Evolutionary conservation across 2,113 vertebrate species (phyloP).

Genomic region (Sebastes schlegelii): DNA sequence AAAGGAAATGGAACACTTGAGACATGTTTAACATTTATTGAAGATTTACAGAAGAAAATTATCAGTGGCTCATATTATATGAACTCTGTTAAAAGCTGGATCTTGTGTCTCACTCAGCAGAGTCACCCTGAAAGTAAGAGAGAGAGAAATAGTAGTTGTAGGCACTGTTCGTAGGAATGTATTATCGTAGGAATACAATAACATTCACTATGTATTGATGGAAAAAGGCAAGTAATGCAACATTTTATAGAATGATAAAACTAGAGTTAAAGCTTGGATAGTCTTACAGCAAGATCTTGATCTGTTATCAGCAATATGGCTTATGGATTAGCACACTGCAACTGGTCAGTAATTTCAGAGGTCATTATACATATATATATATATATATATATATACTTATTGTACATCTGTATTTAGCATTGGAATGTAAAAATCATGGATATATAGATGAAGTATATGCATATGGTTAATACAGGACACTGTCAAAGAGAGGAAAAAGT

Average conservation of each 20-base stretch:
- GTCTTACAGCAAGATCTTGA: no score
- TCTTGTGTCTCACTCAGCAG: conserved; percentile 60
- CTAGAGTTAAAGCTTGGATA: no score
- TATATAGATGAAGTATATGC: not conserved
- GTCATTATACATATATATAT: not conserved
- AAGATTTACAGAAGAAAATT: conserved; percentile 32
- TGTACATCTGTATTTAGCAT: not conserved
- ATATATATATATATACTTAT: not conserved
- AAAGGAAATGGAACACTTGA: conserved; percentile 6
- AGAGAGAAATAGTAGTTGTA: not conserved
- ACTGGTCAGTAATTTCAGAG: not conserved
- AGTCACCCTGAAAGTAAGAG: conserved; percentile 68
- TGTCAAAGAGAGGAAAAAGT: not conserved
- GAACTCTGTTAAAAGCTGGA: conserved; percentile 20
- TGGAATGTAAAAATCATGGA: not conserved
- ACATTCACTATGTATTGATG: not conserved
- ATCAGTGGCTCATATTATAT: conserved; percentile 52
- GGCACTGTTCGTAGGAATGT: not conserved
- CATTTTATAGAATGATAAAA: not conserved
- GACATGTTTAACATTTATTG: conserved; percentile 47
- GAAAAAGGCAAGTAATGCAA: not conserved
- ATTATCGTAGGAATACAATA: not conserved
- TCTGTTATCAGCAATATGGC: not conserved
- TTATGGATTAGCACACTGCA: not conserved
- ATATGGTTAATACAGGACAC: not conserved